These are phyloP conservation scores for Helleia helle DNA, from an alignment of 2,888 invertebrate genomes.

Conservation along the genomic window DNA sequence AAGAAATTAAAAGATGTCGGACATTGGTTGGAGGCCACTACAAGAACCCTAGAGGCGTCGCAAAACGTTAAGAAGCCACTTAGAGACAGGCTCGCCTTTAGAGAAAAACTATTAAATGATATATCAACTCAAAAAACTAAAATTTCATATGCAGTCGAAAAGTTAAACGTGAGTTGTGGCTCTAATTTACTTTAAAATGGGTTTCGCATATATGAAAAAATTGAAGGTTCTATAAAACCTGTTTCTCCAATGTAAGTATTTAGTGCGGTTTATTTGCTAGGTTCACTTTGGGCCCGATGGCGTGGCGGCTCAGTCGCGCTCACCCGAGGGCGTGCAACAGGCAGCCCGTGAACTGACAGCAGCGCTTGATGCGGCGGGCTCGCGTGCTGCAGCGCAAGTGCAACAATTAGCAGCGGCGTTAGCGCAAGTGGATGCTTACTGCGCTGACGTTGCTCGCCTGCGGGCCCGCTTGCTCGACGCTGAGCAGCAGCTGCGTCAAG, in stretches of 20 bases:
- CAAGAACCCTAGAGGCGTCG: constrained; percentile 82
- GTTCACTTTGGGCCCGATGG: constrained; percentile 92
- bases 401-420: constrained; percentile 82
- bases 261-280: constrained; percentile 27
- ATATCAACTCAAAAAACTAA: constrained; percentile 92
- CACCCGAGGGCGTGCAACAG: constrained; percentile 79
- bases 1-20: constrained; percentile 92
- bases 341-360: constrained; percentile 79
- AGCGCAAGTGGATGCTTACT: constrained; percentile 89
- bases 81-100: constrained; percentile 87
- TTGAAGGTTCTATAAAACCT: no score
- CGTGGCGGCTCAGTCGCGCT: constrained; percentile 84
- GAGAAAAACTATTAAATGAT: constrained; percentile 91
- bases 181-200: neutral
- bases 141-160: constrained; percentile 90
- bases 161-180: constrained; percentile 82
- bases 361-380: constrained; percentile 79
- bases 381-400: constrained; percentile 77
- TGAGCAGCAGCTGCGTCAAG: constrained; percentile 89
- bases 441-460: constrained; percentile 88
- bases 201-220: no score
- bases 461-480: constrained; percentile 89
- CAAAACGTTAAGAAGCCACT: constrained; percentile 91
- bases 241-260: neutral
- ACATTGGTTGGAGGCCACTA: constrained; percentile 91